These are phyloP conservation scores for Halcyon leucocephala DNA, from an alignment of 2,797 vertebrate species.

Conservation along the genomic window DNA sequence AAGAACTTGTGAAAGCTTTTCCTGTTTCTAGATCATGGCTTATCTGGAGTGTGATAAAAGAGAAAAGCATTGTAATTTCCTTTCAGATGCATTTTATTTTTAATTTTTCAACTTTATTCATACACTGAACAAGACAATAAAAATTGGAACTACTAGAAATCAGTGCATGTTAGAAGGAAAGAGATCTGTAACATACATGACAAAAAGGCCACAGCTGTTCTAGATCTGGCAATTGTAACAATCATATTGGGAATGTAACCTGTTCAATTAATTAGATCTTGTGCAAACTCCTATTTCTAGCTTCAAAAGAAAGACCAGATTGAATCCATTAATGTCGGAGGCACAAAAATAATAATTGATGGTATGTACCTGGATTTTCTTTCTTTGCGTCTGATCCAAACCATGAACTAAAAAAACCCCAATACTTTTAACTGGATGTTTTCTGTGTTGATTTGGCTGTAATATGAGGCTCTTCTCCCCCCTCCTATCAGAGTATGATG, in stretches of 20 bases:
- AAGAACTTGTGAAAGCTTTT: not conserved
- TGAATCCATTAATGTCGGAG: conserved; percentile 91
- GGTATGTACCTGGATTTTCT: conserved; percentile 78
- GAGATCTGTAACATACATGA: not conserved
- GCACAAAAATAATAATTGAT: conserved; percentile 90
- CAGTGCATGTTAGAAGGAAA: not conserved
- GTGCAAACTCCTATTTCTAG: conserved; percentile 76
- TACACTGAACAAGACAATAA: not conserved
- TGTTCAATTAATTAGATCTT: not conserved
- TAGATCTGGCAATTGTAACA: not conserved
- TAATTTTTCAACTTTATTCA: not conserved
- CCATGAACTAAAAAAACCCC: not conserved
- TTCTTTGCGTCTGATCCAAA: not conserved
- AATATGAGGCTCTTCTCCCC: not conserved
- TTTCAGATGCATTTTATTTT: not conserved
- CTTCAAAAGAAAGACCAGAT: conserved; percentile 87
- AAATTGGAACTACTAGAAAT: not conserved
- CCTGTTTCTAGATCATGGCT: not conserved
- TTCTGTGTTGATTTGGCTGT: not conserved
- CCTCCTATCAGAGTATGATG: not conserved
- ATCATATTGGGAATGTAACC: not conserved
- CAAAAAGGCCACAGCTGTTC: not conserved
- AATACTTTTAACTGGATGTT: not conserved
- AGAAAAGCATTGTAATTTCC: not conserved
- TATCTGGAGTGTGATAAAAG: not conserved